Conservation (phyloP, 2,888 invertebrate species). For the Cynaeus angustus region DNA sequence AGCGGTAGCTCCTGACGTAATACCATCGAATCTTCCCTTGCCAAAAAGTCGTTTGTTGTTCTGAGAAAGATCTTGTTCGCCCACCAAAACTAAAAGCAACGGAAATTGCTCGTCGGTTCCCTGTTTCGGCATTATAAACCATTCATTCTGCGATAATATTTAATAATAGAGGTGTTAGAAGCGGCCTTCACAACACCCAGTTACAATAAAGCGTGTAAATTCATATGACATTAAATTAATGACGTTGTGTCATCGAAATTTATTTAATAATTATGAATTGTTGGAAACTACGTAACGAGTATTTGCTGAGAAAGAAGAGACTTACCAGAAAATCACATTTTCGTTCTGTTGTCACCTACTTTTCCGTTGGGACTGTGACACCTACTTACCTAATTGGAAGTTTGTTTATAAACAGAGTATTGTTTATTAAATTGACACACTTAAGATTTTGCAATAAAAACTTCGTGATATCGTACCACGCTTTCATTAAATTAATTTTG, state of each 20-base stretch:
- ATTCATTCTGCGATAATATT: constrained; percentile 50
- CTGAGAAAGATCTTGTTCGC: constrained; percentile 57
- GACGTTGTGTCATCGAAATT: constrained; percentile 29
- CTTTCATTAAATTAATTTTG: too few species aligned
- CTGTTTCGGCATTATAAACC: constrained; percentile 35
- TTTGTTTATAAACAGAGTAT: constrained; percentile 21
- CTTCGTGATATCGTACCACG: too few species aligned
- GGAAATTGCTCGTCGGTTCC: constrained; percentile 67
- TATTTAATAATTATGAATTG: constrained; percentile 3
- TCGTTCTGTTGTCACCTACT: background rate
- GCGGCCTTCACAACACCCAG: constrained; percentile 10
- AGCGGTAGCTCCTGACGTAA: constrained; percentile 67
- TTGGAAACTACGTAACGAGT: background rate
- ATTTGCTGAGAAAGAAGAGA: background rate
- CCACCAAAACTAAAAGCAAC: constrained; percentile 66
- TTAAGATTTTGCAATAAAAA: background rate
- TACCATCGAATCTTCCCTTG: constrained; percentile 65
- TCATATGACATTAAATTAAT: constrained; percentile 26
- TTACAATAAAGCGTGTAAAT: constrained; percentile 17
- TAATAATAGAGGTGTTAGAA: constrained; percentile 5
- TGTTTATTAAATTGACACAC: background rate
- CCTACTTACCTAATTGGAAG: background rate
- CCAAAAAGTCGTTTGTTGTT: constrained; percentile 62
- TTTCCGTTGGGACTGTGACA: background rate
- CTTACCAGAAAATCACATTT: constrained; percentile 7